Percentiles rank a stretch among this genome's conserved stretches.
These are phyloP conservation scores for Semaprochilodus insignis DNA, from an alignment of 2,797 vertebrate genomes.

Conservation along the genomic window DNA sequence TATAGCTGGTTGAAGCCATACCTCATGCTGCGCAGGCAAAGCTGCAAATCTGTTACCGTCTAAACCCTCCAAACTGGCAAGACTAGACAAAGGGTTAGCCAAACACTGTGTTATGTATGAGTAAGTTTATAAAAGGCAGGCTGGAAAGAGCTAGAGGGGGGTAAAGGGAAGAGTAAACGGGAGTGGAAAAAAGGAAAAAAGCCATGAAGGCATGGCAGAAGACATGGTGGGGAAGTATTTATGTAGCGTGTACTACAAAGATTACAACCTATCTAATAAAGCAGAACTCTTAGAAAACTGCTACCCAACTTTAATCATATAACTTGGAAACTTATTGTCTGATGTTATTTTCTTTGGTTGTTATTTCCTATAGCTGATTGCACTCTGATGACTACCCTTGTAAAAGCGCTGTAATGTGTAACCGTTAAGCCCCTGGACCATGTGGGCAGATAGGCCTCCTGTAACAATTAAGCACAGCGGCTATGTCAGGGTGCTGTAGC, in stretches of 20 bases:
- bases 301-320: constrained; percentile 77
- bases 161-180: constrained; percentile 1
- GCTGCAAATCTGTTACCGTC: constrained; percentile 68
- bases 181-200: constrained; percentile 15
- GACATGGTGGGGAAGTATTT: constrained; percentile 60
- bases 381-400: constrained; percentile 10
- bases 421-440: constrained; percentile 12
- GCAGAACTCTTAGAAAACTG: constrained; percentile 64
- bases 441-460: constrained; percentile 13
- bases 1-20: constrained; percentile 47
- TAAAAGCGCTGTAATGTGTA: neutral
- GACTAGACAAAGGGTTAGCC: constrained; percentile 57
- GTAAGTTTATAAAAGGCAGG: constrained; percentile 36
- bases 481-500: constrained; percentile 17
- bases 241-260: constrained; percentile 60
- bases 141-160: neutral
- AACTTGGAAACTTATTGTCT: constrained; percentile 74
- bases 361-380: constrained; percentile 14
- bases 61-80: constrained; percentile 73
- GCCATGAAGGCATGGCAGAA: constrained; percentile 3
- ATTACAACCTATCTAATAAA: constrained; percentile 76
- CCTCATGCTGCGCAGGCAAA: constrained; percentile 70
- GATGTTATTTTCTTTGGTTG: constrained; percentile 78
- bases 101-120: constrained; percentile 62
- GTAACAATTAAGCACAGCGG: neutral